These are phyloP conservation scores for Periophthalmus magnuspinnatus DNA, from an alignment of 2,797 vertebrate species.

Conservation along the genomic window DNA sequence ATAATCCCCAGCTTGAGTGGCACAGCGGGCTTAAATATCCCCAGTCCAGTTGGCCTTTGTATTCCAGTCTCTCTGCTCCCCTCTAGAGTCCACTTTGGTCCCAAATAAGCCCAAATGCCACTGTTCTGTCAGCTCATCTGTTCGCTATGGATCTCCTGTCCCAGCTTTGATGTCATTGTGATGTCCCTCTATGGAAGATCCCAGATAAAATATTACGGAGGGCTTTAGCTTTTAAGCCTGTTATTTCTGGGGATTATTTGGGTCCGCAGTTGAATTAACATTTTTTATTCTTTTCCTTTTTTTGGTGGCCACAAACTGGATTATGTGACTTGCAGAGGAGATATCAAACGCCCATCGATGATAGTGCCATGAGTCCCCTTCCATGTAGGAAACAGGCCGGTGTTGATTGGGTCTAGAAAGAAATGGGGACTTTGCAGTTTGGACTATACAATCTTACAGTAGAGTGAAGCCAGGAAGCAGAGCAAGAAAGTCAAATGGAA, in stretches of 20 bases:
- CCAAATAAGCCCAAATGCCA: conserved; percentile 75
- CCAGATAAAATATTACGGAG: conserved; percentile 79
- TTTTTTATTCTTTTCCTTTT: conserved; percentile 74
- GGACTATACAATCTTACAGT: conserved; percentile 34
- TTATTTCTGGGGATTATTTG: conserved; percentile 83
- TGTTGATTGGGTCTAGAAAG: conserved; percentile 58
- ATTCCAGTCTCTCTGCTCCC: conserved; percentile 45
- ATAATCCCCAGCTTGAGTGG: conserved; percentile 41
- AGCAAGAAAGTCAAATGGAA: conserved; percentile 44
- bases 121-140: conserved; percentile 79
- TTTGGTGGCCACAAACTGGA: conserved; percentile 72
- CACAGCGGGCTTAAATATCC: conserved; percentile 54
- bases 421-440: conserved; percentile 62
- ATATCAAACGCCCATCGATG: conserved; percentile 74
- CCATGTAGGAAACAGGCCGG: conserved; percentile 34
- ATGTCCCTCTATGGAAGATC: conserved; percentile 80
- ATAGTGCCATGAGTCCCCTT: conserved; percentile 64
- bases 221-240: conserved; percentile 82
- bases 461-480: conserved; percentile 34
- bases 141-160: conserved; percentile 75
- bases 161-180: conserved; percentile 82
- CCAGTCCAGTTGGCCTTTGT: conserved; percentile 54
- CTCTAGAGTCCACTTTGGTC: conserved; percentile 71
- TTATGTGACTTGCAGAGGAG: conserved; percentile 69
- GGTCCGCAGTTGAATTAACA: conserved; percentile 74